A percentile compares a stretch with the other conserved stretches of the same genome.
phyloP scores from a whole-genome alignment of 1,140 invertebrate species.

The Solenopsis fugax region DNA sequence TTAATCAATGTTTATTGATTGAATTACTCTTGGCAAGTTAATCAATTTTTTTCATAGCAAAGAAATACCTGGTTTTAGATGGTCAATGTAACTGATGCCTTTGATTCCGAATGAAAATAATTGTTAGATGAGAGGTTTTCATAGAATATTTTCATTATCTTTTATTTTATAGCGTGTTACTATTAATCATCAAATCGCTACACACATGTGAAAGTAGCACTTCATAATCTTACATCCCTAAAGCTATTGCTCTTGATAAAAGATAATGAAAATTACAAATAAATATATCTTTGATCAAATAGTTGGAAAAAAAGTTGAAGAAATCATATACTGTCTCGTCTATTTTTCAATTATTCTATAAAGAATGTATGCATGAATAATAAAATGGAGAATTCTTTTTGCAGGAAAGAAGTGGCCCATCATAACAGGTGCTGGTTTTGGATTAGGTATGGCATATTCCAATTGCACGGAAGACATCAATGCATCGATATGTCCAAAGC shows the following conservation, averaged over 20 bases:
- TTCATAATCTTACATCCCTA: no score
- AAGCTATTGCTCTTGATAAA: no score
- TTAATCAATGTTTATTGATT: not conserved
- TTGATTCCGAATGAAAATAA: not conserved
- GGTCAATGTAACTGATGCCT: not conserved
- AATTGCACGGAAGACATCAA: conserved; percentile 91
- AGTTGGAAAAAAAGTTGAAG: not conserved
- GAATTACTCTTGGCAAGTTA: not conserved
- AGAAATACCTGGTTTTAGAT: not conserved
- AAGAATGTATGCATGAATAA: conserved; percentile 24
- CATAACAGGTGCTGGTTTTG: conserved; percentile 90
- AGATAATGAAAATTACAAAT: no score
- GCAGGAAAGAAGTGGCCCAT: conserved; percentile 90
- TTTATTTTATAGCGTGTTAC: not conserved
- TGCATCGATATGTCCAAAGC: conserved; percentile 73
- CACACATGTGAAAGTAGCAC: no score
- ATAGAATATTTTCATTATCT: not conserved
- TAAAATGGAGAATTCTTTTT: conserved; percentile 72
- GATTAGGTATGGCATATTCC: conserved; percentile 92
- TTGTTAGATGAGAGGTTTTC: not conserved
- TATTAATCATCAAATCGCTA: no score
- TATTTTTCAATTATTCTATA: not conserved
- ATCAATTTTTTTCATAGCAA: not conserved
- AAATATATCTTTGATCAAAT: not conserved
- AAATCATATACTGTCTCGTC: not conserved